Base-by-base conservation (phyloP, 2,113 vertebrate genomes). In the Sinocyclocheilus grahami region DNA sequence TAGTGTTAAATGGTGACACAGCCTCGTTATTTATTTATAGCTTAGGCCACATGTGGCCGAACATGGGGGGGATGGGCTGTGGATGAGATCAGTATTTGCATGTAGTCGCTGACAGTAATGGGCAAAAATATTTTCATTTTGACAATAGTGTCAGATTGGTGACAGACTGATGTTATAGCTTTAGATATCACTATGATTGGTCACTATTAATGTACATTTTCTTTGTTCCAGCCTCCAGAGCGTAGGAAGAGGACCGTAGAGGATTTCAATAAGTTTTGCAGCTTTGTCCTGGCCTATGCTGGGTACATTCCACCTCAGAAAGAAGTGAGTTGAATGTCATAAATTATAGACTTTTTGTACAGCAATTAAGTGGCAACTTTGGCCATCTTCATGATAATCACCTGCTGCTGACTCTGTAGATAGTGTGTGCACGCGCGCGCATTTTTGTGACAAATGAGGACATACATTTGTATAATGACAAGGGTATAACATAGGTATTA, bases 151-250 rank as follows among this genome's bases (percentile, higher is more conserved):
- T 11, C 18, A 39, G 9, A 72, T 39, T 42, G 11, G 39, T 14
- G 11, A 14, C 22, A 7, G 1, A 6, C 39, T 16, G 22, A 6
- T 48, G 12, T 75, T n/a, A 14, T 1, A 48, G 11, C 42, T 13
- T 75, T 75, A 75, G n/a, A 48, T 78, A 33, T 33, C 11, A 33
- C n/a, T 30, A 2, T 5, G 42, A 77, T 51, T 33, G 18, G 5
- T 81, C 65, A 53, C 18, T 55, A 51, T 53, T 71, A 37, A 33
- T 71, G n/a, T 16, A 20, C 3, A 18, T 55, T 55, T 22, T 84
- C 30, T 72, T 60, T 74, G 51, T 74, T 87, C 33, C 80, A 94
- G 93, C 93, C 94, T n/a, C 91, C 94, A 0, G 93, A 93, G 78
- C 93, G 93, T 75, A 87, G 87, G 46, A 88, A 89, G 55, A 86